Conservation (phyloP, 92 coral and sea anemone species). For the Porites cylindrica region DNA sequence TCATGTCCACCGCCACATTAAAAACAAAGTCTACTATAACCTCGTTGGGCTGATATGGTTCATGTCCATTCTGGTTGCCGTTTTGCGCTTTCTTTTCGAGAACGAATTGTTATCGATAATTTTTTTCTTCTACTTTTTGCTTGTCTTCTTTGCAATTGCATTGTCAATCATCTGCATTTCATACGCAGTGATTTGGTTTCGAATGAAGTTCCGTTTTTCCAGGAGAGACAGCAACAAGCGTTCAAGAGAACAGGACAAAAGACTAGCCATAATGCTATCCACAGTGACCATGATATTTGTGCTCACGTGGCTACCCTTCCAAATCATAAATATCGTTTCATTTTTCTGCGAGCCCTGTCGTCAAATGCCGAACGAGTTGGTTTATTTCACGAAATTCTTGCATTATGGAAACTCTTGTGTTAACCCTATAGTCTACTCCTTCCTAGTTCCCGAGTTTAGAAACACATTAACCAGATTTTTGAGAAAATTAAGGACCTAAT, state of each 20-base stretch:
- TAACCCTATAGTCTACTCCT: constrained; percentile 88
- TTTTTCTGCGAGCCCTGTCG: constrained; percentile 80
- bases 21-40: constrained; percentile 53
- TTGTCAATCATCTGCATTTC: constrained; percentile 77
- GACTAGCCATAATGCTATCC: constrained; percentile 81
- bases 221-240: constrained; percentile 73
- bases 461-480: constrained; percentile 64
- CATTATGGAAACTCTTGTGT: constrained; percentile 83
- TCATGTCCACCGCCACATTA: constrained; percentile 74
- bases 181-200: constrained; percentile 76
- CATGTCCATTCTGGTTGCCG: constrained; percentile 67
- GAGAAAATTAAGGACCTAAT: constrained; percentile 12
- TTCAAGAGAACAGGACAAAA: constrained; percentile 75
- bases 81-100: constrained; percentile 65
- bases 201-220: constrained; percentile 87
- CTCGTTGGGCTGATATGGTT: constrained; percentile 79
- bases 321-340: constrained; percentile 70
- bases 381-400: constrained; percentile 71
- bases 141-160: constrained; percentile 73
- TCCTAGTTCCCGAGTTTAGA: constrained; percentile 84
- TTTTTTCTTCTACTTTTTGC: constrained; percentile 75
- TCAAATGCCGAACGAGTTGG: constrained; percentile 67
- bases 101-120: constrained; percentile 61
- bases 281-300: constrained; percentile 79
- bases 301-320: constrained; percentile 88